Base-by-base conservation (phyloP, 1,140 invertebrate species). In the Wiebesia pumilae region DNA sequence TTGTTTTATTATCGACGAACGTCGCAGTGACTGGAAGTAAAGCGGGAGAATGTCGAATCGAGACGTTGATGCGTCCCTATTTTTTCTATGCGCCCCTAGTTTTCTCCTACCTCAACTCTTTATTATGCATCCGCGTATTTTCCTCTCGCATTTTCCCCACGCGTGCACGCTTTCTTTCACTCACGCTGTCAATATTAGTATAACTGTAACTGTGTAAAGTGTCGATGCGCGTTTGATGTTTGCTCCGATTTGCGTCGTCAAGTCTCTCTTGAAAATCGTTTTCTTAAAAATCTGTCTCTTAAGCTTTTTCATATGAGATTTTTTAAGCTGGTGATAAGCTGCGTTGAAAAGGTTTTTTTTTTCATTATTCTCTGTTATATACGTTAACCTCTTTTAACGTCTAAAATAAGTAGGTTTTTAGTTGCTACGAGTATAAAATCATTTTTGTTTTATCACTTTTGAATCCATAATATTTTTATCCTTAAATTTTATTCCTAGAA, bases 1-100 rank as follows among this genome's bases (percentile, higher is more conserved):
- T 51, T 33, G 73, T 51, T 27, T 43, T 4, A 78, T 51, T 51
- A 78, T 78, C 75, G 69, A 73, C 35, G 38, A 40, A 73, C 69
- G 12, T 69, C 30, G 9, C 30, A 10, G 35, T 3, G 30, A 14
- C 9, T 30, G 69, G 27, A 12, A 14, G 1, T 43, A 33, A 7
- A 75, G 27, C 35, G 40, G 27, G 27, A 75, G 27, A 75, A 69
- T 33, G 67, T 69, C 38, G 38, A 75, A 43, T 43, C 9, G 19
- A 75, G 0, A 7, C 38, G 38, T 54, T 54, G 51, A 54, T 47
- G 43, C 43, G 43, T 2, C 51, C 51, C 19, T 6, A 16, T 54
- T 54, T 27, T 33, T 19, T 12, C 62, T n/a, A 1, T 4, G 3
- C 4, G 12, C 12, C 4, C 16, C 51, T 16, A 12, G 51, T 54